Conservation (phyloP, 92 coral and sea anemone species). For the Zoanthus solanderi region DNA sequence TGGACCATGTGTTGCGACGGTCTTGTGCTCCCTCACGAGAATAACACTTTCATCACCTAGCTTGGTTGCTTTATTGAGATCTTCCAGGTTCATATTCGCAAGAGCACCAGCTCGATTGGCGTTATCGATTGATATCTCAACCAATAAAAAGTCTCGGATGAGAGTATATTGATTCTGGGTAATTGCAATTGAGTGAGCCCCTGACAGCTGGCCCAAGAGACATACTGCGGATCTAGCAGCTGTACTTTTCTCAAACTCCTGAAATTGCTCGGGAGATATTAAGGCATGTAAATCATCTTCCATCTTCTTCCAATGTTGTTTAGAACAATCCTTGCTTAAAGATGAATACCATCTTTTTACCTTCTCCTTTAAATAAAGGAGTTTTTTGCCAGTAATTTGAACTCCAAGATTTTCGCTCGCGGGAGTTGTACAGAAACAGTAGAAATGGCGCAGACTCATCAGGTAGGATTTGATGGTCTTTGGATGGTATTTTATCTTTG, state of each 20-base stretch:
- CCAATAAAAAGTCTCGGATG: constrained; percentile 64
- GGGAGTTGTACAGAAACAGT: background rate
- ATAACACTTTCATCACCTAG: too few relatives aligned
- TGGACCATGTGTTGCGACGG: too few relatives aligned
- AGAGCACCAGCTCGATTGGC: constrained; percentile 67
- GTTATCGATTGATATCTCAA: background rate
- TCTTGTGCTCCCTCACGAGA: too few relatives aligned
- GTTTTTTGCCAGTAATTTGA: constrained; percentile 2
- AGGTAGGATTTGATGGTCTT: too few relatives aligned
- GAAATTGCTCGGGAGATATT: constrained; percentile 57
- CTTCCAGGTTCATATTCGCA: constrained; percentile 39
- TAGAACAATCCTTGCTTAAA: constrained; percentile 4
- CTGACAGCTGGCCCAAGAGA: background rate
- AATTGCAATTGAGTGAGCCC: background rate
- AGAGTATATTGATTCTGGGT: constrained; percentile 61
- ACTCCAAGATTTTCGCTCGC: constrained; percentile 14
- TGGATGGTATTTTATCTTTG: too few relatives aligned
- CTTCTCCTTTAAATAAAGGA: constrained; percentile 1
- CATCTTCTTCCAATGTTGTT: too few relatives aligned
- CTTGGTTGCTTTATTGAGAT: too few relatives aligned
- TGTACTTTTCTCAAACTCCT: constrained; percentile 54
- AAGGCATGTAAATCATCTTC: constrained; percentile 35
- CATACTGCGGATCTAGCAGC: constrained; percentile 43
- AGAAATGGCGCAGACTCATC: too few relatives aligned
- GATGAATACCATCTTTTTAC: constrained; percentile 32